A percentile compares a stretch with the other conserved stretches of the same genome.
Conservation (phyloP, 2,113 vertebrate genomes). For the Myodes glareolus region DNA sequence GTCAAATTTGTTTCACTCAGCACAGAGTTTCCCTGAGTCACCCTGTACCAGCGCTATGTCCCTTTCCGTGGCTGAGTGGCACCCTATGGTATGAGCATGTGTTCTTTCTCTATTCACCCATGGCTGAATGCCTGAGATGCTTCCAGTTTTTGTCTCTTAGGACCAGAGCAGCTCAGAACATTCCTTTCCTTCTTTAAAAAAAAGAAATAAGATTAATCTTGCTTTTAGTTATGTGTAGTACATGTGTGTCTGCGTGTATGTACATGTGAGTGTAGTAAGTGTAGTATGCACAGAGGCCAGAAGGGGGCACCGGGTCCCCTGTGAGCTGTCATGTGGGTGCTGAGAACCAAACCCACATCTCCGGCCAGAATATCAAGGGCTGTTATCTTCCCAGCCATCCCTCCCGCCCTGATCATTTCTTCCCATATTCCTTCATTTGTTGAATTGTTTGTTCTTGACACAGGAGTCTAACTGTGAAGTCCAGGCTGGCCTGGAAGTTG, state of each 20-base stretch:
- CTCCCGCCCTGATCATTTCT: background rate
- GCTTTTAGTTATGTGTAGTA: background rate
- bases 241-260: background rate
- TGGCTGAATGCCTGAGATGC: background rate
- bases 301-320: background rate
- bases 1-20: background rate
- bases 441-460: background rate
- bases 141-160: background rate
- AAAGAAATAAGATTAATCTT: background rate
- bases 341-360: background rate
- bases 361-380: background rate
- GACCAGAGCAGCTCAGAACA: background rate
- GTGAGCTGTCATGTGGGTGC: background rate
- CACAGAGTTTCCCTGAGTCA: rapidly evolving
- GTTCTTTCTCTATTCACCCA: background rate
- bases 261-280: background rate
- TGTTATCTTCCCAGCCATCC: background rate
- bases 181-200: background rate
- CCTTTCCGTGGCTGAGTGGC: background rate
- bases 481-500: background rate
- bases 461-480: background rate
- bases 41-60: too few species aligned
- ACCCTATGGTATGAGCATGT: background rate
- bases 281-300: background rate
- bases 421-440: background rate